These are phyloP conservation scores for Pyrochroa serraticornis DNA, from an alignment of 2,888 invertebrate genomes.

Conservation along the genomic window DNA sequence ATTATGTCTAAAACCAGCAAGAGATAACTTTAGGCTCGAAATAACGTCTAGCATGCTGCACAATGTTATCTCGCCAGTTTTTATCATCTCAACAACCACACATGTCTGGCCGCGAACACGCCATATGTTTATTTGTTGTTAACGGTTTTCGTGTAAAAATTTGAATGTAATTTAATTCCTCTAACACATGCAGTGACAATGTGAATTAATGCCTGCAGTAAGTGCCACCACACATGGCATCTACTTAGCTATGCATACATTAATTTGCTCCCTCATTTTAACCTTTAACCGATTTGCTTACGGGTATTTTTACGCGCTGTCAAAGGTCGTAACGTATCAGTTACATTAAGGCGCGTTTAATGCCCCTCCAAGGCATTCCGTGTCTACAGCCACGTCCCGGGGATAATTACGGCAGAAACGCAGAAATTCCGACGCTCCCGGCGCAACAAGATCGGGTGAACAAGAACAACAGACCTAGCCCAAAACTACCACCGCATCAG, in stretches of 20 bases:
- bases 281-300: slow-evolving; percentile 13
- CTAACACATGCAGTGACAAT: slow-evolving; percentile 27
- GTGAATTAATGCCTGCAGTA: slow-evolving; percentile 5
- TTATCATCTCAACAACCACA: slow-evolving; percentile 15
- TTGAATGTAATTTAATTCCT: slow-evolving; percentile 32
- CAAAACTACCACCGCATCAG: too few species aligned
- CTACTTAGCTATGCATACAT: slow-evolving; percentile 9
- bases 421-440: too few species aligned
- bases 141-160: slow-evolving; percentile 37
- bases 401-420: too few species aligned
- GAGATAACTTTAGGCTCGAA: neutral
- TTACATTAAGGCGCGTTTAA: too few species aligned
- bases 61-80: slow-evolving; percentile 12
- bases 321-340: too few species aligned
- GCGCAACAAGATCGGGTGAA: too few species aligned
- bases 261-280: slow-evolving; percentile 12
- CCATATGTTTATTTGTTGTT: slow-evolving; percentile 41
- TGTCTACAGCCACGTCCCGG: too few species aligned
- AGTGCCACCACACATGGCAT: slow-evolving; percentile 15
- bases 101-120: slow-evolving; percentile 12
- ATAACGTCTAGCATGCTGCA: slow-evolving; percentile 1
- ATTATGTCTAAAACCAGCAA: slow-evolving; percentile 9
- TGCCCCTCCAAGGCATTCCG: too few species aligned
- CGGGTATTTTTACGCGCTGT: slow-evolving; percentile 1
- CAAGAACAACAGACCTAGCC: too few species aligned